Evolutionary conservation across 1,140 invertebrate species (phyloP).

Genomic region (Drosophila albomicans): DNA sequence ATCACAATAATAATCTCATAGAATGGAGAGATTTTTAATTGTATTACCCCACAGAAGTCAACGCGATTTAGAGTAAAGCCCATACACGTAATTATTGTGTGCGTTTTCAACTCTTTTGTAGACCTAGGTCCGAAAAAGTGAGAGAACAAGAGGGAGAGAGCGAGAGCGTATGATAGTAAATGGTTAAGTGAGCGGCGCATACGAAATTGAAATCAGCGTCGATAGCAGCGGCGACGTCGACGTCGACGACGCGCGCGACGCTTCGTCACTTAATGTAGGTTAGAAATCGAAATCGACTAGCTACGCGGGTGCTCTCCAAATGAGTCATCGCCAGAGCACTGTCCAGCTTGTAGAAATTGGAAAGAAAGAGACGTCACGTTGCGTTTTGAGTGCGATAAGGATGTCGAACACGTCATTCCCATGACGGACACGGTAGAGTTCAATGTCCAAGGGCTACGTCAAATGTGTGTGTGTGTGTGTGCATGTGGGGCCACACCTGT

Average conservation of each 20-base stretch:
- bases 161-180: slow-evolving; percentile 21
- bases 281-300: slow-evolving; percentile 49
- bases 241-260: background rate
- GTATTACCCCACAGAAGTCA: background rate
- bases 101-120: slow-evolving; percentile 54
- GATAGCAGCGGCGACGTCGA: background rate
- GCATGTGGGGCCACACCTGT: slow-evolving; percentile 69
- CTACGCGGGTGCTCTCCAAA: slow-evolving; percentile 31
- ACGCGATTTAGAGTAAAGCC: background rate
- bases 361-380: slow-evolving; percentile 53
- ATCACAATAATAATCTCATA: slow-evolving; percentile 38
- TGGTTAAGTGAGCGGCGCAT: slow-evolving; percentile 36
- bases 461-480: slow-evolving; percentile 1
- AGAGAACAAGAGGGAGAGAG: slow-evolving; percentile 17
- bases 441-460: slow-evolving; percentile 58
- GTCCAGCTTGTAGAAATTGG: slow-evolving; percentile 19
- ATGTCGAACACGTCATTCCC: slow-evolving; percentile 68
- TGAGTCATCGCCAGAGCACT: slow-evolving; percentile 55
- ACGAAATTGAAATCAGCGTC: slow-evolving; percentile 29
- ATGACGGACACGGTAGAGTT: slow-evolving; percentile 50
- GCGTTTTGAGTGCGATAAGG: slow-evolving; percentile 54
- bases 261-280: slow-evolving; percentile 56
- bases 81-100: background rate
- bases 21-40: slow-evolving; percentile 23
- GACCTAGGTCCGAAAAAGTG: slow-evolving; percentile 71